Conservation (phyloP, 2,797 vertebrate species). For the Sciurus vulgaris region DNA sequence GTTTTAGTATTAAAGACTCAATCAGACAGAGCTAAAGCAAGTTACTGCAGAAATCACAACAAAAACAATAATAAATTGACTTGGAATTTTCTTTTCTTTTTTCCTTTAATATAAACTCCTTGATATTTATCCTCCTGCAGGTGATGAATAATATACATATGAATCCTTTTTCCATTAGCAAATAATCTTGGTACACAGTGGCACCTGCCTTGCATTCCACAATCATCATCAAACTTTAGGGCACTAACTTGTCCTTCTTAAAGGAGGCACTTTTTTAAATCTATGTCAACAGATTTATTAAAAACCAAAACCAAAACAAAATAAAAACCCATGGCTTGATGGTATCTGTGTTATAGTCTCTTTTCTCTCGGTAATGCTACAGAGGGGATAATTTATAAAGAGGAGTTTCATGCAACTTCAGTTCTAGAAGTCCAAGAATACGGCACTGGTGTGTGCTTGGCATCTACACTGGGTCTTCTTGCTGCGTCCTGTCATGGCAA, state of each 20-base stretch:
- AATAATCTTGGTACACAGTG: neutral
- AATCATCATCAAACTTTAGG: neutral
- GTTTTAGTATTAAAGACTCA: neutral
- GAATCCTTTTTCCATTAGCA: neutral
- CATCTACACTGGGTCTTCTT: neutral
- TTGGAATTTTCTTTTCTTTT: neutral
- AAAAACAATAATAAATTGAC: neutral
- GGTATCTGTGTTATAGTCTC: neutral
- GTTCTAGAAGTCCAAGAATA: neutral
- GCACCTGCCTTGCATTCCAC: neutral
- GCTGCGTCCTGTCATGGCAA: neutral
- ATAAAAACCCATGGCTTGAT: neutral
- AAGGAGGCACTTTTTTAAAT: neutral
- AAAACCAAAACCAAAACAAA: neutral
- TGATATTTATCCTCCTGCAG: neutral
- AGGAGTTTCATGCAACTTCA: neutral
- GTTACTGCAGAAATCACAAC: neutral
- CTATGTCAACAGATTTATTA: neutral
- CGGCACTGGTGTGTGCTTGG: neutral
- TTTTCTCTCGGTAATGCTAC: neutral
- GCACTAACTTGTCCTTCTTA: neutral
- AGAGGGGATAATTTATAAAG: neutral
- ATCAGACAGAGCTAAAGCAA: neutral
- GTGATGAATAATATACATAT: neutral
- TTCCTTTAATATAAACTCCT: neutral